A percentile compares a stretch with the other conserved stretches of the same genome.
These are phyloP conservation scores for Tetanocera ferruginea DNA, from an alignment of 2,888 invertebrate species.

Conservation along the genomic window DNA sequence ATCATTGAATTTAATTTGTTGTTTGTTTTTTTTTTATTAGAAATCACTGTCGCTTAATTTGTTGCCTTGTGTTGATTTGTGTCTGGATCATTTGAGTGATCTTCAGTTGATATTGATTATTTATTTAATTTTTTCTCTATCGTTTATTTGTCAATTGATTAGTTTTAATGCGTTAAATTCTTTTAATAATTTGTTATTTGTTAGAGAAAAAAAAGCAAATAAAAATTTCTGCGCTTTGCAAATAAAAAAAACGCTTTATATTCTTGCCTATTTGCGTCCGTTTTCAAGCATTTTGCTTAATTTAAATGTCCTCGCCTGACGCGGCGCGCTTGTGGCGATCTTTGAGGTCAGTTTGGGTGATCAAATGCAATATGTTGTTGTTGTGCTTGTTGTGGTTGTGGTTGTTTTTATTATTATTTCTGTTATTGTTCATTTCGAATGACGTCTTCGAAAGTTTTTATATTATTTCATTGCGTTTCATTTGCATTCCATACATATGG, in stretches of 20 bases:
- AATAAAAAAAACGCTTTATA: neutral
- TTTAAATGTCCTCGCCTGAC: constrained; percentile 25
- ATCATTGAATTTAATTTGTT: neutral
- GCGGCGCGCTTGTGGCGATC: neutral
- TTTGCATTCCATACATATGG: neutral
- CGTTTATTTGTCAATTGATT: constrained; percentile 19
- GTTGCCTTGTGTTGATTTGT: neutral
- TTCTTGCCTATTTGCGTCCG: neutral
- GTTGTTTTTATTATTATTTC: neutral
- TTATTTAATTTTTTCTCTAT: neutral
- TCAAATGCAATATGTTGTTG: neutral
- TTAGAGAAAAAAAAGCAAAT: neutral
- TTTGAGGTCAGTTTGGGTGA: constrained; percentile 22
- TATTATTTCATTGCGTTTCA: neutral
- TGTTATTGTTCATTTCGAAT: neutral
- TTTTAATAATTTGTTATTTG: constrained; percentile 2
- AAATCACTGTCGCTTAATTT: neutral
- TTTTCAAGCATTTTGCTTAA: neutral
- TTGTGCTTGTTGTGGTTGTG: neutral
- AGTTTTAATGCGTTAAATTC: constrained; percentile 15
- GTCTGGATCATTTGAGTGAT: neutral
- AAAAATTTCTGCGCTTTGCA: neutral
- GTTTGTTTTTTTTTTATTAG: neutral
- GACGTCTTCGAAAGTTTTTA: constrained; percentile 16
- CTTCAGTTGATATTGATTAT: neutral